Conservation (phyloP, 53 echinoderm and acorn worm genomes). For the Echinometra lucunter region DNA sequence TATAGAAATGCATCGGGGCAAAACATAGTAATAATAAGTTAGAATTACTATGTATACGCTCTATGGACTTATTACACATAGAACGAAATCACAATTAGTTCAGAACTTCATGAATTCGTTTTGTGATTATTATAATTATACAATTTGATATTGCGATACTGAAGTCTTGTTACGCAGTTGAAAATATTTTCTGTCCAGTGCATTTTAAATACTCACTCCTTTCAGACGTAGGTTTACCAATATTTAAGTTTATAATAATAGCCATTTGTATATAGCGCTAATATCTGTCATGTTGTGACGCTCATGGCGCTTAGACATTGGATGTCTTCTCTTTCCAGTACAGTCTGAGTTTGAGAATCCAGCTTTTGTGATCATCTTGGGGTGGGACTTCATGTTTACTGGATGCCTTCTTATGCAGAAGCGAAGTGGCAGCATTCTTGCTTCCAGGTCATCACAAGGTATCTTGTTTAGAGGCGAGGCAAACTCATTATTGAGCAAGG, state of each 20-base stretch:
- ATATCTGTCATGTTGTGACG: no score
- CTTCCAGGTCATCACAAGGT: not conserved
- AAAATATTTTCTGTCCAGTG: not conserved
- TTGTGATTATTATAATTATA: not conserved
- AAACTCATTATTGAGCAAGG: not conserved
- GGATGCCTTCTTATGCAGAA: not conserved
- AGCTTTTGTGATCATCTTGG: not conserved
- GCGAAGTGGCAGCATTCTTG: not conserved
- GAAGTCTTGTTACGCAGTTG: not conserved
- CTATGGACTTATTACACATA: not conserved
- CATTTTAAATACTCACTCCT: not conserved
- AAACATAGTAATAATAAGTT: not conserved
- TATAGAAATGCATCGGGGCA: slow-evolving; percentile 7
- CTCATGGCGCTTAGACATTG: no score
- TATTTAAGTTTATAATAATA: no score
- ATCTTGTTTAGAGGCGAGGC: not conserved
- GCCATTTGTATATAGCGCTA: no score
- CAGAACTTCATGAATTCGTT: not conserved
- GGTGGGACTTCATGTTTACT: not conserved
- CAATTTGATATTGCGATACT: not conserved
- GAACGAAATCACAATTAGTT: not conserved
- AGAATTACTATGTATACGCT: slow-evolving; percentile 9
- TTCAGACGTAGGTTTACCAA: not conserved
- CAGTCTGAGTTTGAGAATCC: not conserved
- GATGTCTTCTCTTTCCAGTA: no score